Evolutionary conservation across 2,888 invertebrate species (phyloP).

Genomic region (Campoplex nolae): DNA sequence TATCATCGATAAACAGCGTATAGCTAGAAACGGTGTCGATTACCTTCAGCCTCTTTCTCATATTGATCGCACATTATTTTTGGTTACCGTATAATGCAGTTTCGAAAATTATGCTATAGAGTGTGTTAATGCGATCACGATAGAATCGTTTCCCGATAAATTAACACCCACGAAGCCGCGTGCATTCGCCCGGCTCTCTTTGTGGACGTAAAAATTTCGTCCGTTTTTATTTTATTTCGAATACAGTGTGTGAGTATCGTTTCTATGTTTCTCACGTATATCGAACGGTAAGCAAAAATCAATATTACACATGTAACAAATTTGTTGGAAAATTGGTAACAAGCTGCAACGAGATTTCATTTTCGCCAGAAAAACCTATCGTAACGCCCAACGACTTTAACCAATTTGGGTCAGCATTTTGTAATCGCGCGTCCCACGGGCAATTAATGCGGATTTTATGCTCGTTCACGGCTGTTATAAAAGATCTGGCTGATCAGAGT

Average conservation of each 20-base stretch:
- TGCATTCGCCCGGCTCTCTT: not conserved
- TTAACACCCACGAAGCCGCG: too few relatives aligned
- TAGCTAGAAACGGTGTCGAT: not conserved
- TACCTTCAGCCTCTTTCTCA: not conserved
- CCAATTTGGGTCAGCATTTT: not conserved
- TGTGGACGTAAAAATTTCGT: not conserved
- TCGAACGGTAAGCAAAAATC: not conserved
- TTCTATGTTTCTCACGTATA: not conserved
- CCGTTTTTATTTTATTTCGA: conserved; percentile 10
- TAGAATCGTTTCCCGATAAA: not conserved
- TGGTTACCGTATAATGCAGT: not conserved
- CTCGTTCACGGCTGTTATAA: not conserved
- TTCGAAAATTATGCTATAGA: not conserved
- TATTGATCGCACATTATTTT: not conserved
- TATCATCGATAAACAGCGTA: not conserved
- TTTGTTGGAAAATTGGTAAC: not conserved
- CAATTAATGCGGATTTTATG: conserved; percentile 2
- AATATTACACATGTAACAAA: not conserved
- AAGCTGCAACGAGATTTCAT: not conserved
- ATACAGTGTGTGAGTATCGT: not conserved
- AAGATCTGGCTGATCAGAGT: not conserved
- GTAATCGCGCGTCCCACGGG: not conserved
- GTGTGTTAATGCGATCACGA: not conserved
- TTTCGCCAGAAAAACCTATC: not conserved
- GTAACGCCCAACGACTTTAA: not conserved